Base-by-base conservation (phyloP, 2,797 vertebrate species). In the Chrysocyon brachyurus region DNA sequence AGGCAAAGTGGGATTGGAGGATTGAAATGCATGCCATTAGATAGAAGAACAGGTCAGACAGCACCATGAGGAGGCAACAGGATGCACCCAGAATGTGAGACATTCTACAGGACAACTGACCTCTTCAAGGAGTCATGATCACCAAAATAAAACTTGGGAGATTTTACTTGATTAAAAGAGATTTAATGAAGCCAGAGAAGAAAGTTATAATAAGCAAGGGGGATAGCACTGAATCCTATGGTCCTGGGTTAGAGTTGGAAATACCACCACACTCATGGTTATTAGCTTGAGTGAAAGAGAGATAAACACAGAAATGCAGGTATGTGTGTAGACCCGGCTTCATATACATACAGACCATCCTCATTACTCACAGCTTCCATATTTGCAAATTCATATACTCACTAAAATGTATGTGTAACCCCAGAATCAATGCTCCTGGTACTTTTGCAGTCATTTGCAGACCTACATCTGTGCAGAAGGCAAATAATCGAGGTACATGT, bases 381-480 rank as follows among this genome's bases (percentile, higher is more conserved):
- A 33, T 49, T n/a, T 77, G 40, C 19, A 82, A 70, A 46, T 28
- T 49, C 33, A 78, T 3, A 22, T 33, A 31, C 15, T 84, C 57
- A 28, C 15, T 66, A 72, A 56, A 90, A 16, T n/a, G 21, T 66
- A 52, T 6, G 49, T 56, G 11, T 54, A 82, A 90, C 33, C 40
- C 61, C 28, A 64, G 36, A 64, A 49, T 59, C 87, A 84, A 40
- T 12, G 10, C 12, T 24, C 16, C 26, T 36, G 31, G n/a, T 28
- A 14, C 14, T 70, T 88, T 57, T 70, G 24, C 12, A 90, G 73
- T 11, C 75, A 46, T 26, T 49, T 63, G 28, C 3, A 10, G 12
- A 9, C 31, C 64, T 0, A 4, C 1, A 0, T 3, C 2, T 46
- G 31, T 2, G 26, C 11, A 11, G 26, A 8, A 24, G 57, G 33